Percentiles rank a stretch among this genome's conserved stretches.
phyloP scores from a whole-genome alignment of 2,797 vertebrate genomes.

The Nasua narica region DNA sequence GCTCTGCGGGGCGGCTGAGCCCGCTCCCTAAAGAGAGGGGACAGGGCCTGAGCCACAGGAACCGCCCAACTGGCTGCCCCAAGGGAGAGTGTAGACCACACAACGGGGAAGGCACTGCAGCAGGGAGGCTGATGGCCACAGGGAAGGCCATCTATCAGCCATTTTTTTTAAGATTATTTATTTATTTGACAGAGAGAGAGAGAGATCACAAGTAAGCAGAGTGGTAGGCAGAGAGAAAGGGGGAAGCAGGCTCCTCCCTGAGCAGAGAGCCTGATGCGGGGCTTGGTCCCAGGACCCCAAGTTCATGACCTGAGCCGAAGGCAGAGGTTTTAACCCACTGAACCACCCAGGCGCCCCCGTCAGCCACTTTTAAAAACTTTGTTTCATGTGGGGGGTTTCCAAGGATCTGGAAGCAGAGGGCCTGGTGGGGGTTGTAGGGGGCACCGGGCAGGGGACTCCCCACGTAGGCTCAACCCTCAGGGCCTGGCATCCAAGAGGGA shows the following conservation, averaged over 20 bases:
- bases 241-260: no score
- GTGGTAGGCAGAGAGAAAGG: no score
- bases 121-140: not conserved
- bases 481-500: not conserved
- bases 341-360: no score
- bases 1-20: not conserved
- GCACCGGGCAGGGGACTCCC: not conserved
- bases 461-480: not conserved
- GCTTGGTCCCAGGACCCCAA: no score
- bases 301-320: no score
- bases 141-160: fast-evolving
- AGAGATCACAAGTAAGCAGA: no score
- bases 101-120: not conserved
- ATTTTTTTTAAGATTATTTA: no score
- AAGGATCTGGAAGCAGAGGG: not conserved
- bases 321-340: no score
- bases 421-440: not conserved
- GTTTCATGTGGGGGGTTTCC: not conserved
- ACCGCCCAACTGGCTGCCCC: not conserved
- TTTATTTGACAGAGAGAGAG: no score
- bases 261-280: no score
- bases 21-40: not conserved
- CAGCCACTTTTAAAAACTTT: not conserved
- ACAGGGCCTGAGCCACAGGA: not conserved
- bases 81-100: not conserved